These are phyloP conservation scores for Synchiropus splendidus DNA, from an alignment of 2,113 vertebrate genomes.

Conservation along the genomic window DNA sequence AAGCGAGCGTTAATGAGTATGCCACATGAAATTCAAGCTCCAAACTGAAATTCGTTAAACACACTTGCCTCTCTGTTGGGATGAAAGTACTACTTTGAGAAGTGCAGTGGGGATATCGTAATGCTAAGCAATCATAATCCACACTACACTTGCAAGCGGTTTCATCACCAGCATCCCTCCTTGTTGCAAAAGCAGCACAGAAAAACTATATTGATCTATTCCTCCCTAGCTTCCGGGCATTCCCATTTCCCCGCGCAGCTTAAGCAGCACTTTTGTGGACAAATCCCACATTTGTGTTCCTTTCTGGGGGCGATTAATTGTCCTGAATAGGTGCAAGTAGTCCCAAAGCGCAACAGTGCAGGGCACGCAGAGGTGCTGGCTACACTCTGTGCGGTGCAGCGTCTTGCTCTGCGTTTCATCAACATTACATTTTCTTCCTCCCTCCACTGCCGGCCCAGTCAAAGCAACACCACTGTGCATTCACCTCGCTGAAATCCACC, in stretches of 20 bases:
- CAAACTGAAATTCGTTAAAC: conserved; percentile 55
- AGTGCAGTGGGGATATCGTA: conserved; percentile 58
- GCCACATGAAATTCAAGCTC: conserved; percentile 33
- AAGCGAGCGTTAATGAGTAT: conserved; percentile 35
- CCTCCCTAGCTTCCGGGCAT: conserved; percentile 48
- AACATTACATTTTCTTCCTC: conserved; percentile 56
- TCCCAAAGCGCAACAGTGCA: conserved; percentile 39
- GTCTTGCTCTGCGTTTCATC: conserved; percentile 68
- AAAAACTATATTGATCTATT: conserved; percentile 54
- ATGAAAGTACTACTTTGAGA: conserved; percentile 58
- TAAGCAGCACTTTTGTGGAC: conserved; percentile 62
- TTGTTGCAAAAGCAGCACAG: conserved; percentile 23
- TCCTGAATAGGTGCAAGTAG: conserved; percentile 56
- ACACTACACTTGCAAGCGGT: conserved; percentile 60
- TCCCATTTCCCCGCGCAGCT: conserved; percentile 61
- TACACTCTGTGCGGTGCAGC: conserved; percentile 33
- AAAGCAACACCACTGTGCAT: conserved; percentile 35
- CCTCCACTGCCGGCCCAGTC: conserved; percentile 31
- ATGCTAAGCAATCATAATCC: conserved; percentile 64
- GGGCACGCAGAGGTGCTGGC: conserved; percentile 42
- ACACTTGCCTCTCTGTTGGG: conserved; percentile 31
- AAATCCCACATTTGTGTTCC: conserved; percentile 57
- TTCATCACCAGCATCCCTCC: conserved; percentile 64
- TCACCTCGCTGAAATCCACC: conserved; percentile 40
- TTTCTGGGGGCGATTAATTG: conserved; percentile 60